Evolutionary conservation across 2,888 invertebrate species (phyloP).

Genomic region (Teinopalpus imperialis): DNA sequence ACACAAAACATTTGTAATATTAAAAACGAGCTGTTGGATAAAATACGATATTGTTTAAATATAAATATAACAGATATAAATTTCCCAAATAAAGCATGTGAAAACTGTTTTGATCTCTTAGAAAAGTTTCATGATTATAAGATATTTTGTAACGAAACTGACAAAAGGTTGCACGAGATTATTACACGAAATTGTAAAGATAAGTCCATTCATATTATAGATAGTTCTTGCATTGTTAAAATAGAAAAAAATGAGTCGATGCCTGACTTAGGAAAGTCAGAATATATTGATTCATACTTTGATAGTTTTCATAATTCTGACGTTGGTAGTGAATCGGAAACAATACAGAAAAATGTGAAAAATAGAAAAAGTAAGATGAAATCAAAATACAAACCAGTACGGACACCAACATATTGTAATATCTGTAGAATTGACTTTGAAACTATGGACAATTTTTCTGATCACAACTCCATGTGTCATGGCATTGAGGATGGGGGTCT

Average conservation of each 20-base stretch:
- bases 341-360: slow-evolving; percentile 15
- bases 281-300: slow-evolving; percentile 26
- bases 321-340: slow-evolving; percentile 28
- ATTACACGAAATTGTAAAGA: slow-evolving; percentile 15
- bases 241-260: slow-evolving; percentile 28
- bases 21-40: slow-evolving; percentile 40
- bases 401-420: slow-evolving; percentile 53
- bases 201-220: slow-evolving; percentile 28
- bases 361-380: slow-evolving; percentile 32
- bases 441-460: slow-evolving; percentile 37
- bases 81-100: slow-evolving; percentile 52
- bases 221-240: slow-evolving; percentile 29
- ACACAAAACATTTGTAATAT: slow-evolving; percentile 27
- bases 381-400: slow-evolving; percentile 40
- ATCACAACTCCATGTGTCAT: slow-evolving; percentile 54
- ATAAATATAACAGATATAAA: slow-evolving; percentile 43
- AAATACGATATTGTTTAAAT: slow-evolving; percentile 54
- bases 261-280: slow-evolving; percentile 11
- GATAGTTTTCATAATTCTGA: slow-evolving; percentile 32
- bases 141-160: slow-evolving; percentile 50
- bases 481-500: slow-evolving; percentile 50
- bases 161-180: slow-evolving; percentile 48
- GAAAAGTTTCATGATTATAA: slow-evolving; percentile 58
- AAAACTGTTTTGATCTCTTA: slow-evolving; percentile 48
- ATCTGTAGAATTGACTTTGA: slow-evolving; percentile 54